Percentiles rank a stretch among this genome's conserved stretches.
Evolutionary conservation across 2,888 invertebrate genomes (phyloP).

Genomic region (Meghimatium bilineatum): DNA sequence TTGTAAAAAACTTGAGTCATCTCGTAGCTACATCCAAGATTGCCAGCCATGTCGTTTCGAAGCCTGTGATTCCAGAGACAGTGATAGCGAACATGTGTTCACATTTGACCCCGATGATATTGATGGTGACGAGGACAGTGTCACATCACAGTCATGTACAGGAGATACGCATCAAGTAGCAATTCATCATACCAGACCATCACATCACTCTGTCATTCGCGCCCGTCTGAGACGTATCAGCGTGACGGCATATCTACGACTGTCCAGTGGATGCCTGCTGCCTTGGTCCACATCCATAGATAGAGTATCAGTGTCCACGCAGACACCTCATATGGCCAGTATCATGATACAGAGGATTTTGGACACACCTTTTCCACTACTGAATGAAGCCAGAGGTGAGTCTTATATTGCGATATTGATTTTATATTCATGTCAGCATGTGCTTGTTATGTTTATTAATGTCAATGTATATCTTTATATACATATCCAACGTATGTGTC

Average conservation of each 20-base stretch:
- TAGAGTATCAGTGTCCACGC: constrained; percentile 55
- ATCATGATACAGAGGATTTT: constrained; percentile 58
- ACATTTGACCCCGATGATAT: constrained; percentile 41
- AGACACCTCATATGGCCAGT: constrained; percentile 64
- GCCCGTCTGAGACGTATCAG: not conserved
- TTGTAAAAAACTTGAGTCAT: not conserved
- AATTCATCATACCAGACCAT: not conserved
- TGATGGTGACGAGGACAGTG: constrained; percentile 13
- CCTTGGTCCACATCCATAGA: constrained; percentile 16
- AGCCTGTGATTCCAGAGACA: not conserved
- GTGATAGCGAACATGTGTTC: constrained; percentile 14
- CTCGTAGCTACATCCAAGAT: constrained; percentile 2
- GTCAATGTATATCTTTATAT: too few species aligned
- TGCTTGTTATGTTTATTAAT: too few species aligned
- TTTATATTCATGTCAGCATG: too few species aligned
- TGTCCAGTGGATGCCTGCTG: constrained; percentile 19
- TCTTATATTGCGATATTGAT: not conserved
- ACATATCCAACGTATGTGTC: too few species aligned
- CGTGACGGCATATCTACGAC: constrained; percentile 6
- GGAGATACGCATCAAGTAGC: not conserved
- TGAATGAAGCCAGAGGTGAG: constrained; percentile 53
- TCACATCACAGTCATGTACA: not conserved
- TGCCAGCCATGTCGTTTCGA: constrained; percentile 19
- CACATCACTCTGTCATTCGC: constrained; percentile 3
- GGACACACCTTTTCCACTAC: constrained; percentile 47